Evolutionary conservation across 2,797 vertebrate genomes (phyloP).

Genomic region (Loris lydekkerianus): DNA sequence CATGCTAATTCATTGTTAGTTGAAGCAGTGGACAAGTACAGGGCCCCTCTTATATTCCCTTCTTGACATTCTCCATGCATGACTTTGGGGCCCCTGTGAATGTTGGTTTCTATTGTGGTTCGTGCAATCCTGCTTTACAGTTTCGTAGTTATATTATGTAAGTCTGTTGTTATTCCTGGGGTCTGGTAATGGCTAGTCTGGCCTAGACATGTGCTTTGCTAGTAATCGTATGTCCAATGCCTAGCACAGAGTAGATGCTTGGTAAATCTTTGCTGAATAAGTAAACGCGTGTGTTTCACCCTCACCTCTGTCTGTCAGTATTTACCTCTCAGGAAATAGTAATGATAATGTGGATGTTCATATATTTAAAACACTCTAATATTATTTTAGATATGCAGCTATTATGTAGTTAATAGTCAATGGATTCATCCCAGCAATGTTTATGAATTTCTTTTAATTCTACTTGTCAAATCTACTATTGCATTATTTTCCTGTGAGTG

Average conservation of each 20-base stretch:
- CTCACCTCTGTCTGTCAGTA: not conserved
- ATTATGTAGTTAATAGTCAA: not conserved
- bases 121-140: not conserved
- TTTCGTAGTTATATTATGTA: not conserved
- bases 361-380: not conserved
- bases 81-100: not conserved
- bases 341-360: not conserved
- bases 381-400: not conserved
- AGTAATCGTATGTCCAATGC: not conserved
- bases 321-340: not conserved
- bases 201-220: not conserved
- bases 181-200: not conserved
- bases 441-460: slow-evolving; percentile 30
- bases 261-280: slow-evolving; percentile 33
- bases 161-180: not conserved
- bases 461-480: not conserved
- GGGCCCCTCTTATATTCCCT: not conserved
- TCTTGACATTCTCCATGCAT: not conserved
- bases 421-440: not conserved
- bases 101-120: not conserved
- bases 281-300: not conserved
- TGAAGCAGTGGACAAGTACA: not conserved
- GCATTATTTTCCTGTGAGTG: not conserved
- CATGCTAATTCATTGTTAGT: not conserved
- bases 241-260: not conserved